Conservation (phyloP, 2,797 vertebrate species). For the Halcyon badia region DNA sequence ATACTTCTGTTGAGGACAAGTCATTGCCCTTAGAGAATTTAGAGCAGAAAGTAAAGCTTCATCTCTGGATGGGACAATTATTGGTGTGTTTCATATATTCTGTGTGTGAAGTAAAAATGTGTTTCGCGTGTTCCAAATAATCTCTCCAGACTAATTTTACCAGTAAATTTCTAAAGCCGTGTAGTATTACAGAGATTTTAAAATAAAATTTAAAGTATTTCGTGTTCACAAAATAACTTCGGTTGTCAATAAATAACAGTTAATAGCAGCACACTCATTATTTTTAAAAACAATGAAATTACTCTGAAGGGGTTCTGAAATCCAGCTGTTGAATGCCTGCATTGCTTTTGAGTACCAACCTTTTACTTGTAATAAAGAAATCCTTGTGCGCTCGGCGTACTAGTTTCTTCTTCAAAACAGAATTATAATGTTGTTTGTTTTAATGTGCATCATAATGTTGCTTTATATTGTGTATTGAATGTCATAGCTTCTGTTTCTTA, state of each 20-base stretch:
- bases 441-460: accelerated
- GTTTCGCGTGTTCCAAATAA: not conserved
- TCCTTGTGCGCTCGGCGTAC: not conserved
- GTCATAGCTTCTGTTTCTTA: not conserved
- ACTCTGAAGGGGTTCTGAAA: not conserved
- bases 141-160: not conserved
- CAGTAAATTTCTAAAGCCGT: not conserved
- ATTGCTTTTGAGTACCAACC: not conserved
- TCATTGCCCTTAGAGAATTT: not conserved
- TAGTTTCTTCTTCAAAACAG: not conserved
- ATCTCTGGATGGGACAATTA: not conserved
- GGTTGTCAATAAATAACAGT: too few relatives aligned
- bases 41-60: not conserved
- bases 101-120: not conserved
- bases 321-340: not conserved
- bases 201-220: not conserved
- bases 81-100: not conserved
- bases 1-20: not conserved
- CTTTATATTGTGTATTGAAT: not conserved
- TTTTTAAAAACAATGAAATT: not conserved
- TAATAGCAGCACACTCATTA: not conserved
- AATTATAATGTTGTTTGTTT: not conserved
- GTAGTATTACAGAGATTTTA: not conserved
- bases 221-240: not conserved
- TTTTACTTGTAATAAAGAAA: not conserved